These are phyloP conservation scores for Platysternon megacephalum DNA, from an alignment of 2,113 vertebrate species.

Conservation along the genomic window DNA sequence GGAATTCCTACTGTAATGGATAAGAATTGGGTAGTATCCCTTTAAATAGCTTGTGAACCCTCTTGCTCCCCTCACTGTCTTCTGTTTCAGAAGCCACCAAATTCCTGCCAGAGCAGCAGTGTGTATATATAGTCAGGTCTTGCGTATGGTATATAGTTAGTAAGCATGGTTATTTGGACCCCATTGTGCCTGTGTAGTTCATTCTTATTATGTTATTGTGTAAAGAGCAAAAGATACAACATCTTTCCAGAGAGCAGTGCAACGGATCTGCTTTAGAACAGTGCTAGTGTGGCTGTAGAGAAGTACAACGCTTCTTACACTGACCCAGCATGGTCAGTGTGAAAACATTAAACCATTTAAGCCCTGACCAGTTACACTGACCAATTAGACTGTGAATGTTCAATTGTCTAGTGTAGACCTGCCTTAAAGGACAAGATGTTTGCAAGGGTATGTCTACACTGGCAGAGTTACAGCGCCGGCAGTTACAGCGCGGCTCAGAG, in stretches of 20 bases:
- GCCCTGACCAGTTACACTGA: background rate
- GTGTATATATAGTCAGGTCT: background rate
- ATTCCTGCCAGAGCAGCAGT: background rate
- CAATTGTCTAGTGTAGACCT: background rate
- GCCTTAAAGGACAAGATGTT: background rate
- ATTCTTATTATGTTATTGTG: background rate
- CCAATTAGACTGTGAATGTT: background rate
- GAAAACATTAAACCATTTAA: background rate
- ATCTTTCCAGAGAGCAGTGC: background rate
- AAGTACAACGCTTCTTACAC: background rate
- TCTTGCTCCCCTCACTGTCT: background rate
- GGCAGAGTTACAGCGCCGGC: too few relatives aligned
- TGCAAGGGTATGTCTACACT: background rate
- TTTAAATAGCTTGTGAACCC: background rate
- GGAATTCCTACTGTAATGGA: background rate
- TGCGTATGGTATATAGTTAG: background rate
- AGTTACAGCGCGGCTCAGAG: too few relatives aligned
- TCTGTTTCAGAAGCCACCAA: background rate
- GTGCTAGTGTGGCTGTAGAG: background rate
- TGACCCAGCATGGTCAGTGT: background rate
- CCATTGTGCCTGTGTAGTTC: background rate
- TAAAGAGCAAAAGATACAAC: background rate
- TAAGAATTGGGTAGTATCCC: rapidly evolving
- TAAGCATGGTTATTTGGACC: background rate
- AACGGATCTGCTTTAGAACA: background rate